Base-by-base conservation (phyloP, 2,888 invertebrate species). In the Ametastegia equiseti region DNA sequence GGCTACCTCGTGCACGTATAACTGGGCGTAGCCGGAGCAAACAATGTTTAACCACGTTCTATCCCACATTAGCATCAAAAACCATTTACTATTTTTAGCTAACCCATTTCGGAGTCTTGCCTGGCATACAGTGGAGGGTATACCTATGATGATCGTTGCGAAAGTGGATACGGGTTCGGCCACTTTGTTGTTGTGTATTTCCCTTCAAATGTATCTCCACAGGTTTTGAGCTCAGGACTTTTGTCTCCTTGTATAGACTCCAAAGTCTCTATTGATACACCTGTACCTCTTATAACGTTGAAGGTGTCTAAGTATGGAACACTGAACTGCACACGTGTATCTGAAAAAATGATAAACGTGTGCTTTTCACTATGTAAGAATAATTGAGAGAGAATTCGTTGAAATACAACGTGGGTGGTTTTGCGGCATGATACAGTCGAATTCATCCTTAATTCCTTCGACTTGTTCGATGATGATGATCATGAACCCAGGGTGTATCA, bases 1-100 rank as follows among this genome's bases (percentile, higher is more conserved):
- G 30, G 30, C 5, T 30, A 65, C 36, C 88, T 85, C 77, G 86
- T 87, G 85, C 87, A 88, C 87, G 88, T 87, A 88, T 88, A 86
- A 87, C 87, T 90, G 89, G 90, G 90, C 90, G 90, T 90, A 84
- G 88, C 90, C 89, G n/a, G n/a, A 81, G 89, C 90, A 90, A 90
- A 90, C 90, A 90, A 88, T 90, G 87, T 88, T 90, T 89, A 88
- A 89, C 89, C 87, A 86, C 87, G 87, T 87, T 89, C 88, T 86
- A 83, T 88, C 86, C 85, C 84, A 81, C 83, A 60, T 81, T 80
- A 69, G 80, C 79, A 81, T 83, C 86, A 84, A 79, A 87, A 88
- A 86, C 81, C 84, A 83, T 87, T 87, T 85, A 85, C 87, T 88
- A 88, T 50, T 75, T 75, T 75, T 75, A 54, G 54, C 33, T 57